Conservation (phyloP, 2,113 vertebrate genomes). For the Nothobranchius kuhntae region DNA sequence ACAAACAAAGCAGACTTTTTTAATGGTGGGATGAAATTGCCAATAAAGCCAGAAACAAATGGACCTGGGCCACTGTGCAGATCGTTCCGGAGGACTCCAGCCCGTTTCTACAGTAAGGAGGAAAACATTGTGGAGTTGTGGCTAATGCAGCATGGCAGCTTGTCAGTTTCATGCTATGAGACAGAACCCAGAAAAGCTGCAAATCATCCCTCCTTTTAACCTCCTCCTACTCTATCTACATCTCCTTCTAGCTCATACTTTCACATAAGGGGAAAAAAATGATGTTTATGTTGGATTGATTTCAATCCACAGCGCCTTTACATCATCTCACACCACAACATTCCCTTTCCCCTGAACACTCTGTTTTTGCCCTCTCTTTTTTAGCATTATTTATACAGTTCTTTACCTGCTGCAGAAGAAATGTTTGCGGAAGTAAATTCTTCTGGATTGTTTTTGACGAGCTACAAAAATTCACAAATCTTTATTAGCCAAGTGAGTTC, state of each 20-base stretch:
- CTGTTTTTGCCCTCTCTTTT: constrained; percentile 45
- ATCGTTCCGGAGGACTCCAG: constrained; percentile 52
- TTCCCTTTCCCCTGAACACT: constrained; percentile 27
- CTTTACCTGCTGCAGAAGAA: constrained; percentile 67
- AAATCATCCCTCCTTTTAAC: constrained; percentile 62
- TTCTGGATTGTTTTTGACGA: constrained; percentile 64
- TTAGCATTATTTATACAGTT: constrained; percentile 25
- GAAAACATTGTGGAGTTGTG: constrained; percentile 62
- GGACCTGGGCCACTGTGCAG: constrained; percentile 34
- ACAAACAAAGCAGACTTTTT: constrained; percentile 1
- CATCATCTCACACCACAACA: constrained; percentile 44
- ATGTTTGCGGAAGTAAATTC: constrained; percentile 47
- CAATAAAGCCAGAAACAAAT: constrained; percentile 54
- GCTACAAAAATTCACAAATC: constrained; percentile 59
- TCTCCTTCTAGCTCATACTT: constrained; percentile 10
- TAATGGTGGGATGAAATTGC: constrained; percentile 30
- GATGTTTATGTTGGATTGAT: constrained; percentile 65
- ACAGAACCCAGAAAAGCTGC: constrained; percentile 70
- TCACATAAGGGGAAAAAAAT: constrained; percentile 53
- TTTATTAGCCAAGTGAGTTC: constrained; percentile 53
- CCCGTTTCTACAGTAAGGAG: constrained; percentile 57
- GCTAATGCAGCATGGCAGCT: constrained; percentile 73
- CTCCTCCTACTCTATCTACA: constrained; percentile 25
- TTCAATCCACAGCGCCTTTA: constrained; percentile 54
- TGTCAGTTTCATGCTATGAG: constrained; percentile 67